A percentile compares a stretch with the other conserved stretches of the same genome.
Conservation (phyloP, 2,888 invertebrate genomes). For the Acanthosepion pharaonis region DNA sequence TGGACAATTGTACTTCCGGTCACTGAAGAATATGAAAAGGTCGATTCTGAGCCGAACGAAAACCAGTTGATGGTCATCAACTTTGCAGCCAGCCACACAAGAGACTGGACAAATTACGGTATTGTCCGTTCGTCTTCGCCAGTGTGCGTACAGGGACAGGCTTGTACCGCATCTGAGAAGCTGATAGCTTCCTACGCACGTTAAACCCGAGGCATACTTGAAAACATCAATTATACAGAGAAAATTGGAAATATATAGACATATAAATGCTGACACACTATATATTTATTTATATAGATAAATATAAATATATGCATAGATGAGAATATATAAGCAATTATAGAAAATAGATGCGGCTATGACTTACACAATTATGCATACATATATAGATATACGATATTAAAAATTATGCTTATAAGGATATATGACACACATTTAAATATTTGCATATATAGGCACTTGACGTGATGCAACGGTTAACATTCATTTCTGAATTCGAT, state of each 20-base stretch:
- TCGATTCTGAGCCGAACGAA: background rate
- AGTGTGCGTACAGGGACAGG: background rate
- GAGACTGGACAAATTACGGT: background rate
- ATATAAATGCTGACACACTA: background rate
- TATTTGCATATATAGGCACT: too few relatives aligned
- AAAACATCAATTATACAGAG: background rate
- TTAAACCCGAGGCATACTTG: background rate
- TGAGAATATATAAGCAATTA: background rate
- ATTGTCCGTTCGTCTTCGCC: background rate
- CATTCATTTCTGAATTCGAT: too few relatives aligned
- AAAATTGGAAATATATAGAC: background rate
- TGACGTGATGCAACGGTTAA: too few relatives aligned
- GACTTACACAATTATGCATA: background rate
- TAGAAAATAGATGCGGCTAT: too few relatives aligned
- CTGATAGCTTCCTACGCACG: background rate
- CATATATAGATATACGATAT: background rate
- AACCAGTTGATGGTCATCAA: background rate
- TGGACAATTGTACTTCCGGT: background rate
- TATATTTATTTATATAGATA: background rate
- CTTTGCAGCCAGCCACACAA: background rate
- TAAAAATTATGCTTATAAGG: background rate
- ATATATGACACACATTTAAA: background rate
- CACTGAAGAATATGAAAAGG: background rate
- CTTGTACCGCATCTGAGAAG: background rate
- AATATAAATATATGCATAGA: background rate